These are phyloP conservation scores for Protomyctophum bolini DNA, from an alignment of 2,113 vertebrate genomes.

Conservation along the genomic window DNA sequence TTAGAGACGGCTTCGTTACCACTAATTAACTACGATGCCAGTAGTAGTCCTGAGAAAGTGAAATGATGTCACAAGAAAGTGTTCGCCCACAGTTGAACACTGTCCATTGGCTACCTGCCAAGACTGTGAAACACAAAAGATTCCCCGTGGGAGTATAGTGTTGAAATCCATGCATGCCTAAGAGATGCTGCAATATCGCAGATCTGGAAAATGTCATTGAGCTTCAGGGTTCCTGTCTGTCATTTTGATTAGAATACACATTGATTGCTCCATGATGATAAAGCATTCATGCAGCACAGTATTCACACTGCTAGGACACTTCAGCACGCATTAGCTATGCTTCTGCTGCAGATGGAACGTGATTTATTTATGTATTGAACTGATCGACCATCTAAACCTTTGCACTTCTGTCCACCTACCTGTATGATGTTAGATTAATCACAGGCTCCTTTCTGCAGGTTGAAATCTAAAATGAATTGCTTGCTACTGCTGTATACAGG, in stretches of 20 bases:
- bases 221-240: conserved; percentile 75
- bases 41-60: conserved; percentile 16
- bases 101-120: conserved; percentile 11
- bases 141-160: conserved; percentile 48
- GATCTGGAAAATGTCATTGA: conserved; percentile 75
- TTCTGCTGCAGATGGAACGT: conserved; percentile 29
- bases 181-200: conserved; percentile 59
- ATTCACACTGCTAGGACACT: conserved; percentile 45
- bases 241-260: conserved; percentile 76
- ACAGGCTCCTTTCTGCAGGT: too few relatives aligned
- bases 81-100: not conserved
- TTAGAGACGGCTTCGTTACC: not conserved
- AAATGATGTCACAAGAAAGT: conserved; percentile 14
- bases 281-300: conserved; percentile 55
- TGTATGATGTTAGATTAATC: too few relatives aligned
- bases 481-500: too few relatives aligned
- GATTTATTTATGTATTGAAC: conserved; percentile 34
- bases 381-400: conserved; percentile 16
- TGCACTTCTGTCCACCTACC: not conserved
- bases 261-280: conserved; percentile 62
- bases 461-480: too few relatives aligned
- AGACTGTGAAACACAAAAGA: conserved; percentile 42
- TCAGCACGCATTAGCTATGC: conserved; percentile 36
- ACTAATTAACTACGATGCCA: conserved; percentile 17
- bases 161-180: conserved; percentile 59